Percentiles rank a stretch among this genome's conserved stretches.
These are phyloP conservation scores for Netelia fuscicornis DNA, from an alignment of 2,888 invertebrate species.

Conservation along the genomic window DNA sequence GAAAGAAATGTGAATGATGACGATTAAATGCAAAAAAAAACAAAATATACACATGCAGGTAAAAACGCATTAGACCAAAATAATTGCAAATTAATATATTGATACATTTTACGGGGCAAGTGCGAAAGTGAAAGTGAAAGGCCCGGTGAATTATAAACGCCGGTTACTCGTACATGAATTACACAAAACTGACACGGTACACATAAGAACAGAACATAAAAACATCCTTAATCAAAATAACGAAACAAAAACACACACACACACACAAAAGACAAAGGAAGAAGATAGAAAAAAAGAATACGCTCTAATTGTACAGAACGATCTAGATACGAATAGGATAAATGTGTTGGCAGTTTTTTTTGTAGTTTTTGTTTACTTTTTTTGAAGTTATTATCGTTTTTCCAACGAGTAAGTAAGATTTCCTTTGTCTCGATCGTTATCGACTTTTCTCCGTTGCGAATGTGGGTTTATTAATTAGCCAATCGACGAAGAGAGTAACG, in stretches of 20 bases:
- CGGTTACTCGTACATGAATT: slow-evolving; percentile 14
- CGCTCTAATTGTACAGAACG: slow-evolving; percentile 57
- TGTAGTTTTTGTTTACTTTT: not conserved
- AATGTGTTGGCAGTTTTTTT: slow-evolving; percentile 44
- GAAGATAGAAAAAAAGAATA: slow-evolving; percentile 21
- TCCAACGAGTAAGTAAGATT: slow-evolving; percentile 11
- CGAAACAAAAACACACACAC: not conserved
- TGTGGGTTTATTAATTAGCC: slow-evolving; percentile 1
- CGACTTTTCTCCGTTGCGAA: slow-evolving; percentile 1
- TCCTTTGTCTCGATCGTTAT: slow-evolving; percentile 6
- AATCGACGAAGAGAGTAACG: slow-evolving; percentile 7
- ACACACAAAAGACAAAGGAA: not conserved
- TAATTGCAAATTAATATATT: slow-evolving; percentile 78
- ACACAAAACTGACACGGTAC: slow-evolving; percentile 29
- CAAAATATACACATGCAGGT: slow-evolving; percentile 69
- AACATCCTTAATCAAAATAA: slow-evolving; percentile 17
- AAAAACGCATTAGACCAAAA: slow-evolving; percentile 75
- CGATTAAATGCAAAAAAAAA: slow-evolving; percentile 6
- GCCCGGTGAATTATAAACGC: not conserved
- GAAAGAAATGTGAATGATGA: not conserved
- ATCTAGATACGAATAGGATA: slow-evolving; percentile 47
- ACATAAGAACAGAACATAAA: slow-evolving; percentile 41
- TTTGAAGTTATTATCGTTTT: slow-evolving; percentile 33
- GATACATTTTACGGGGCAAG: slow-evolving; percentile 73
- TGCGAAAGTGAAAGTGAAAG: slow-evolving; percentile 12